Evolutionary conservation across 2,888 invertebrate genomes (phyloP), one percentile per base, ranked within the genome.

Genomic region (Orgyia antiqua): DNA sequence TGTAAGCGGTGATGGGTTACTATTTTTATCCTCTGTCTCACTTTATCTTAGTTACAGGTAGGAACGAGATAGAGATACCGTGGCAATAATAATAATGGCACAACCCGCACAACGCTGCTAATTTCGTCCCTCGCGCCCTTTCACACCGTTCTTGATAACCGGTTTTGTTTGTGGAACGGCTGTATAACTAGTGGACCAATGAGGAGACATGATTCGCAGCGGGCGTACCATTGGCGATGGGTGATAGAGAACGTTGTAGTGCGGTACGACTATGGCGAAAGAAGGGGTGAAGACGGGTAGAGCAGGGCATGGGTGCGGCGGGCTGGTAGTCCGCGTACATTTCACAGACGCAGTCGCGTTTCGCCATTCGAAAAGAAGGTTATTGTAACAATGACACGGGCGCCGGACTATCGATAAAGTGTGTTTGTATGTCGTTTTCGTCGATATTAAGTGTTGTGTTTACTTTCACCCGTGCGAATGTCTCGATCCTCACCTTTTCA

Each of bases 361-460:
- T 78, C 71, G 72, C 77, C 71, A 71, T 69, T 79, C 79, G 74
- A 55, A 77, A 72, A 75, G 82, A 79, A 80, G 83, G 82, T 79
- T 83, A 80, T 78, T 70, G 72, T 79, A 61, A 78, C 73, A 71
- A 82, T 83, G 83, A 80, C 70, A 71, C 82, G 74, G 74, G 72
- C 71, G 63, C 67, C 71, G 73, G 79, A 78, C 82, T 82, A 65
- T 83, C 83, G 83, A 82, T 84, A 83, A 82, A 83, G 84, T 84
- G 84, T 84, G 84, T 86, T 83, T 86, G 84, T 86, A 83, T 83
- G 84, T 79, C 83, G 84, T 83, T 80, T 82, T 80, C 82, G 79
- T 83, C 83, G 78, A 77, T 82, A 79, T 76, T 79, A 78, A 83
- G 84, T 84, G 84, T 82, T 82, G 84, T 84, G 84, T 80, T 83